A percentile compares a stretch with the other conserved stretches of the same genome.
phyloP scores from a whole-genome alignment of 2,888 invertebrate species.

The Acleris literana region DNA sequence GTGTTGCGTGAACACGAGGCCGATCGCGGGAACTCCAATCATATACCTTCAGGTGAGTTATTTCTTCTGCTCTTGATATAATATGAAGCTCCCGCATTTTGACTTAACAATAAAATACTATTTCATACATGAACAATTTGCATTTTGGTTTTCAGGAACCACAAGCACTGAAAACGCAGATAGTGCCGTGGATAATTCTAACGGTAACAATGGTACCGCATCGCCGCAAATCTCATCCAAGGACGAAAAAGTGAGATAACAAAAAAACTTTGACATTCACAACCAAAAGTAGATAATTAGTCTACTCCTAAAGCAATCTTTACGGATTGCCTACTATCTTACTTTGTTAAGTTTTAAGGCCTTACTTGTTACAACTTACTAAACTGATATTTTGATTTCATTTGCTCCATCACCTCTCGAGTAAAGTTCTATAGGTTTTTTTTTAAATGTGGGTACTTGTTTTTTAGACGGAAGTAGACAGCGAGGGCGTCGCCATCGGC shows the following conservation, averaged over 20 bases:
- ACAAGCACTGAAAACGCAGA: conserved; percentile 69
- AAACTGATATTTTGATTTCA: too few species aligned
- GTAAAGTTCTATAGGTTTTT: too few species aligned
- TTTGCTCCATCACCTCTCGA: too few species aligned
- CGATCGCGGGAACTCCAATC: conserved; percentile 86
- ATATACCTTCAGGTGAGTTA: conserved; percentile 70
- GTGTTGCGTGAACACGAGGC: conserved; percentile 93
- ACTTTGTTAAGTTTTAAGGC: too few species aligned
- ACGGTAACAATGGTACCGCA: conserved; percentile 71
- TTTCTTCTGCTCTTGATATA: neutral
- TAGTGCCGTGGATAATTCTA: conserved; percentile 62
- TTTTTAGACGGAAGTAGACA: conserved; percentile 75
- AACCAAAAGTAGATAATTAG: neutral
- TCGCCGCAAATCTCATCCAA: conserved; percentile 64
- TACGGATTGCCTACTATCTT: too few species aligned
- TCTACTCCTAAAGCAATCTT: too few species aligned
- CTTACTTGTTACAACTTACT: too few species aligned
- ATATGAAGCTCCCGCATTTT: too few species aligned
- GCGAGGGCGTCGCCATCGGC: conserved; percentile 78
- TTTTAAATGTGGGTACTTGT: too few species aligned
- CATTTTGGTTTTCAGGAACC: conserved; percentile 51
- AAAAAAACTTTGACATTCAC: neutral
- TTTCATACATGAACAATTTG: too few species aligned
- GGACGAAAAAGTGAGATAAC: conserved; percentile 70
- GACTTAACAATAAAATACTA: too few species aligned